These are phyloP conservation scores for Brenthis hecate DNA, from an alignment of 2,888 invertebrate species.

Conservation along the genomic window DNA sequence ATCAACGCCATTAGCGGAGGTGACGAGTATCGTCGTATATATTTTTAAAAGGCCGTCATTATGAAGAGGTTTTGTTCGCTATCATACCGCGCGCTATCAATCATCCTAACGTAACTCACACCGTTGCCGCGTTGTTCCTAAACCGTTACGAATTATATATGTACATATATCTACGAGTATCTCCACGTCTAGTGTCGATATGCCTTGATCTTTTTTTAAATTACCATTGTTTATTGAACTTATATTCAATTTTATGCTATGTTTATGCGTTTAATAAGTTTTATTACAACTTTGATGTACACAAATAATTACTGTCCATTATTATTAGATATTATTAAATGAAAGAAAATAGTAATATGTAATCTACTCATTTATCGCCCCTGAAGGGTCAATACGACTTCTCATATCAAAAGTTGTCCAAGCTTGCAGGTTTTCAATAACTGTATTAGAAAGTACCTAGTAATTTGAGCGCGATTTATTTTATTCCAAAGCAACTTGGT, in stretches of 20 bases:
- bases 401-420: too few species aligned
- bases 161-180: constrained; percentile 5
- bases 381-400: too few species aligned
- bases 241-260: not conserved
- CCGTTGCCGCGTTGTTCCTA: constrained; percentile 53
- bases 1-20: constrained; percentile 71
- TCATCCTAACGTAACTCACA: constrained; percentile 60
- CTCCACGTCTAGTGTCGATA: constrained; percentile 37
- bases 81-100: constrained; percentile 67
- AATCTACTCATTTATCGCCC: too few species aligned
- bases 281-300: too few species aligned
- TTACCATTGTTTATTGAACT: not conserved
- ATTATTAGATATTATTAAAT: too few species aligned
- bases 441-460: too few species aligned
- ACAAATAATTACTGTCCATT: too few species aligned
- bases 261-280: too few species aligned
- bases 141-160: constrained; percentile 57
- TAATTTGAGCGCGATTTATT: too few species aligned
- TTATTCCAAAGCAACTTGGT: too few species aligned
- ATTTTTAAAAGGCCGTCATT: constrained; percentile 73
- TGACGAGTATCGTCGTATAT: constrained; percentile 64
- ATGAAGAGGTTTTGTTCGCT: constrained; percentile 65
- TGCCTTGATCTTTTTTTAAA: constrained; percentile 30
- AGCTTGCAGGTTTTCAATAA: too few species aligned
- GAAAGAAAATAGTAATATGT: too few species aligned